Evolutionary conservation across 2,888 invertebrate genomes (phyloP).

Genomic region (Tachina fera): DNA sequence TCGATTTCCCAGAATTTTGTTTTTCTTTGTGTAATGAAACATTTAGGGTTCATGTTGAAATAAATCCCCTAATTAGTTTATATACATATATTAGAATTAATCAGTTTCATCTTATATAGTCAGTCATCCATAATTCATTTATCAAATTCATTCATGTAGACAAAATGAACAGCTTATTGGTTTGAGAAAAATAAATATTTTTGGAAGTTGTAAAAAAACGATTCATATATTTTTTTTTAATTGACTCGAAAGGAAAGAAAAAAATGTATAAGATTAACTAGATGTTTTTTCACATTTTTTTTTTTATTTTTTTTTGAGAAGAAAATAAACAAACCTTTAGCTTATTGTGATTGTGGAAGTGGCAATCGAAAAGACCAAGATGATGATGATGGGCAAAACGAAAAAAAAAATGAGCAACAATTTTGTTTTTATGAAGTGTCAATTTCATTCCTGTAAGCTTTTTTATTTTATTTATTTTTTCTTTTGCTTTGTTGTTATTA

Average conservation of each 20-base stretch:
- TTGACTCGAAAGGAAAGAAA: background rate
- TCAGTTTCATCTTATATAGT: background rate
- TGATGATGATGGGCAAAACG: conserved; percentile 26
- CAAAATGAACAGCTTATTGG: conserved; percentile 1
- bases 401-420: conserved; percentile 30
- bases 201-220: conserved; percentile 24
- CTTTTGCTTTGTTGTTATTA: conserved; percentile 35
- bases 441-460: conserved; percentile 60
- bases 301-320: background rate
- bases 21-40: background rate
- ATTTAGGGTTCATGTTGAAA: background rate
- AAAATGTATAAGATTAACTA: conserved; percentile 45
- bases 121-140: conserved; percentile 19
- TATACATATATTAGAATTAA: background rate
- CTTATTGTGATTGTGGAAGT: conserved; percentile 24
- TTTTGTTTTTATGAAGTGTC: conserved; percentile 65
- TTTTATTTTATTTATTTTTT: background rate
- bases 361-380: background rate
- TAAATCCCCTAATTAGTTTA: background rate
- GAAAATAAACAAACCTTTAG: background rate
- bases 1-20: background rate
- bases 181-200: conserved; percentile 24
- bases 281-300: background rate
- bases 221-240: background rate
- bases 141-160: conserved; percentile 16